Percentiles rank a stretch among this genome's conserved stretches.
Evolutionary conservation across 1,140 invertebrate genomes (phyloP).

Genomic region (Cheumatopsyche charites): DNA sequence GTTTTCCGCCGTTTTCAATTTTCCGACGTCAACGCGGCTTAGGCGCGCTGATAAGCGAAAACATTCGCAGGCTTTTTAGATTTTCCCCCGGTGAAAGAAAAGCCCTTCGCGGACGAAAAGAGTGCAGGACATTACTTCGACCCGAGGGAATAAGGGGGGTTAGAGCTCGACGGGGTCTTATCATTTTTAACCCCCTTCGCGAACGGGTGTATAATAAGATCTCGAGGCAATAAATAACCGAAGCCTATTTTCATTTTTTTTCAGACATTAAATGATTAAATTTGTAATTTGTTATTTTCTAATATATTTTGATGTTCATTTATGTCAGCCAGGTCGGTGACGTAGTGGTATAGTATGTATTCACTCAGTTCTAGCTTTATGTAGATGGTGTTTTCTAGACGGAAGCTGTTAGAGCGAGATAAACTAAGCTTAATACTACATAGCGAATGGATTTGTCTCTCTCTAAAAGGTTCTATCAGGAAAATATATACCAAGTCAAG

Average conservation of each 20-base stretch:
- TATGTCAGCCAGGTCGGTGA: too few relatives aligned
- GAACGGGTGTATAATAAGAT: conserved; percentile 24
- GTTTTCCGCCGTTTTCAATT: conserved; percentile 33
- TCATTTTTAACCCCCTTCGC: conserved; percentile 29
- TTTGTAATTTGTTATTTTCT: too few relatives aligned
- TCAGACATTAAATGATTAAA: background rate
- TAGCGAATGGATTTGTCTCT: too few relatives aligned
- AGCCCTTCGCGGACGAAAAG: background rate
- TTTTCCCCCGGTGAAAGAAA: conserved; percentile 11
- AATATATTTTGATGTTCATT: too few relatives aligned
- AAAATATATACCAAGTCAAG: too few relatives aligned
- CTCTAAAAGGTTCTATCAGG: too few relatives aligned
- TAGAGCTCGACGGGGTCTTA: background rate
- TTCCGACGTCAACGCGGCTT: conserved; percentile 34
- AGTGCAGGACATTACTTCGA: background rate
- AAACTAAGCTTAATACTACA: too few relatives aligned
- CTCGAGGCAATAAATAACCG: conserved; percentile 16
- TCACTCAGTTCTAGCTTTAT: too few relatives aligned
- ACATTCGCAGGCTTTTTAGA: conserved; percentile 31
- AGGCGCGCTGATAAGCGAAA: conserved; percentile 32
- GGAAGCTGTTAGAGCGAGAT: too few relatives aligned
- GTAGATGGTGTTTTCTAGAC: too few relatives aligned
- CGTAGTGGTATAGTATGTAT: too few relatives aligned
- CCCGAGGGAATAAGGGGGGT: background rate
- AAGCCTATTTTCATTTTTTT: background rate